Conservation (phyloP, 2,888 invertebrate species). For the Cataglyphis cursor region DNA sequence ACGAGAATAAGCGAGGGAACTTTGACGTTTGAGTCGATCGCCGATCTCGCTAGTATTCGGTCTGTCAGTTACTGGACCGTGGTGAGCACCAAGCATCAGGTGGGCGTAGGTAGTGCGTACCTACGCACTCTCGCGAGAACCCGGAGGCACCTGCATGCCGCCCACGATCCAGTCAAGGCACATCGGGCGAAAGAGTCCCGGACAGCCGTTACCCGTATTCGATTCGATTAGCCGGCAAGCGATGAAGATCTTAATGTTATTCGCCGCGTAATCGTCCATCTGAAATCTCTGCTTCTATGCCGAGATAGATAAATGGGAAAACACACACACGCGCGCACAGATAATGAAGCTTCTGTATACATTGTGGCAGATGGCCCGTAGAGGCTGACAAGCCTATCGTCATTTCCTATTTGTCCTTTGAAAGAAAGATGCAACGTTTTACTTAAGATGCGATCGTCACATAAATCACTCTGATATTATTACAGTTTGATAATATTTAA, state of each 20-base stretch:
- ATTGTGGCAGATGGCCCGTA: conserved; percentile 20
- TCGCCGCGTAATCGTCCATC: conserved; percentile 56
- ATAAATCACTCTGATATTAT: conserved; percentile 18
- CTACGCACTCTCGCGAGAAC: conserved; percentile 64
- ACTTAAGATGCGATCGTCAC: conserved; percentile 20
- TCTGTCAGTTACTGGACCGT: conserved; percentile 58
- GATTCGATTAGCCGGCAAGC: conserved; percentile 66
- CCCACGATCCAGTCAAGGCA: conserved; percentile 66
- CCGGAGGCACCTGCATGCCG: conserved; percentile 75
- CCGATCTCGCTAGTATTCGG: conserved; percentile 54
- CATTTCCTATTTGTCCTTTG: conserved; percentile 15
- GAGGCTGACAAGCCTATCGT: conserved; percentile 5
- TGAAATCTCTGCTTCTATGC: conserved; percentile 57
- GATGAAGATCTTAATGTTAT: conserved; percentile 73
- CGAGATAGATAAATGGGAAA: conserved; percentile 51
- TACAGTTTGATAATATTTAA: not conserved
- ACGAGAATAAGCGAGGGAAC: conserved; percentile 37
- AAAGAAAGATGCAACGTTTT: not conserved
- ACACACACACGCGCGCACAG: conserved; percentile 1
- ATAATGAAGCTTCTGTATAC: conserved; percentile 49
- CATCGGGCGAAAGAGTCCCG: conserved; percentile 54
- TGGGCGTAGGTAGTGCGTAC: conserved; percentile 66
- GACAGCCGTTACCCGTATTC: conserved; percentile 55
- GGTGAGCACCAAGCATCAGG: conserved; percentile 61
- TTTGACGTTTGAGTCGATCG: conserved; percentile 43